Conservation (phyloP, 2,888 invertebrate species). For the Acanthosoma haemorrhoidale region DNA sequence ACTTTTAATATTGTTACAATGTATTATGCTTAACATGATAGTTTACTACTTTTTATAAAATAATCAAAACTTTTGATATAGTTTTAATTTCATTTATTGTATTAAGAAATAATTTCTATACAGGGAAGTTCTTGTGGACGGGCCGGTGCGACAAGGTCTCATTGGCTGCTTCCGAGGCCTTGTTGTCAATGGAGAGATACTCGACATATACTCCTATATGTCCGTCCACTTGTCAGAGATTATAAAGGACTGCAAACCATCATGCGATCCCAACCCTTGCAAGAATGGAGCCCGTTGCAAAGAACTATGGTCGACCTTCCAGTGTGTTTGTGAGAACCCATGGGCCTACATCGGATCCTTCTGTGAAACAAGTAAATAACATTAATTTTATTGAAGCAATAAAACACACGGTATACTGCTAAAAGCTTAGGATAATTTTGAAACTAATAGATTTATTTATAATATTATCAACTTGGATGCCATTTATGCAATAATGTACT, state of each 20-base stretch:
- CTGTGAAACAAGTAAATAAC: constrained; percentile 80
- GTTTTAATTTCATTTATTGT: too few species aligned
- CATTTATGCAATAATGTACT: not conserved
- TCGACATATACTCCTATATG: constrained; percentile 89
- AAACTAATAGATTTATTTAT: not conserved
- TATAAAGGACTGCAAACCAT: constrained; percentile 87
- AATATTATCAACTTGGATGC: not conserved
- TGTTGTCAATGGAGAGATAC: constrained; percentile 83
- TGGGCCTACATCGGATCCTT: constrained; percentile 87
- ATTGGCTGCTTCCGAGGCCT: constrained; percentile 91
- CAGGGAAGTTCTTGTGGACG: constrained; percentile 74
- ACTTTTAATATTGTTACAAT: too few species aligned
- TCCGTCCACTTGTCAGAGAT: constrained; percentile 86
- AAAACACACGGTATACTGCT: not conserved
- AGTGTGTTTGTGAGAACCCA: constrained; percentile 85
- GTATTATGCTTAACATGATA: too few species aligned
- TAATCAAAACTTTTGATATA: too few species aligned
- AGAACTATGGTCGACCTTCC: constrained; percentile 86
- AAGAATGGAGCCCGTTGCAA: constrained; percentile 85
- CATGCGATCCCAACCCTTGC: constrained; percentile 90
- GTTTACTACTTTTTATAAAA: too few species aligned
- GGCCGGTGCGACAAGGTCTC: constrained; percentile 78
- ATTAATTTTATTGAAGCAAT: not conserved
- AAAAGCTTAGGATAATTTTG: not conserved
- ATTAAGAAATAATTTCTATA: too few species aligned